Evolutionary conservation across 2,888 invertebrate species (phyloP), one percentile per base, ranked within the genome.

Genomic region (Campoplex nolae): DNA sequence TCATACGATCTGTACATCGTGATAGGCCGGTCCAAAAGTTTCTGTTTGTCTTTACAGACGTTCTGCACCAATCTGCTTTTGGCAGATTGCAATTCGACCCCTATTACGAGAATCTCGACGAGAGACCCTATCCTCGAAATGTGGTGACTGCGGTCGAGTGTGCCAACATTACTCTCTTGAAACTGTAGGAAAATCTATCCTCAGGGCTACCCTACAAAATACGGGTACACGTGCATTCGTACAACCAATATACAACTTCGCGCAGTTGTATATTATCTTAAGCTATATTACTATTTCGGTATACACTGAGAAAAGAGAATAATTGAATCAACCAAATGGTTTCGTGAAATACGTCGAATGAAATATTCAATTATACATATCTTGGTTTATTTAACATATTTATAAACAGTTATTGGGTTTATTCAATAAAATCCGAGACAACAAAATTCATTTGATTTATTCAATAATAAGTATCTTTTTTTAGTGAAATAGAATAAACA

Each of bases 31-130:
- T 79, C 65, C 48, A 67, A 87, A 79, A 79, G 79, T 65, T 78
- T 32, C 48, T 75, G 76, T 83, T 84, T 87, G 84, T 84, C 87
- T 87, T 87, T 84, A 56, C 45, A 79, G 67, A 84, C 51, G 56
- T 42, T 79, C 48, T n/a, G 48, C 51, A 45, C 81, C 68, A 75
- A 78, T 75, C 79, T 84, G 82, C 75, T 76, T 82, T 84, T 83
- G 82, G 78, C 78, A 83, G 75, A 45, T 79, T 75, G 56, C 65
- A 78, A 56, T 70, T 78, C 71, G 23, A 28, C 75, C 78, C 51
- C 67, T 54, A 65, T 65, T 81, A 74, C 45, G 70, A 48, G 70
- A 45, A 84, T 82, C 51, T 62, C 56, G n/a, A 13, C 32, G 48
- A 79, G 48, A 79, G 62, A 78, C 42, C 65, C 56, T 48, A 56